Conservation (phyloP, 2,113 vertebrate species). For the Hirundichthys speculiger region DNA sequence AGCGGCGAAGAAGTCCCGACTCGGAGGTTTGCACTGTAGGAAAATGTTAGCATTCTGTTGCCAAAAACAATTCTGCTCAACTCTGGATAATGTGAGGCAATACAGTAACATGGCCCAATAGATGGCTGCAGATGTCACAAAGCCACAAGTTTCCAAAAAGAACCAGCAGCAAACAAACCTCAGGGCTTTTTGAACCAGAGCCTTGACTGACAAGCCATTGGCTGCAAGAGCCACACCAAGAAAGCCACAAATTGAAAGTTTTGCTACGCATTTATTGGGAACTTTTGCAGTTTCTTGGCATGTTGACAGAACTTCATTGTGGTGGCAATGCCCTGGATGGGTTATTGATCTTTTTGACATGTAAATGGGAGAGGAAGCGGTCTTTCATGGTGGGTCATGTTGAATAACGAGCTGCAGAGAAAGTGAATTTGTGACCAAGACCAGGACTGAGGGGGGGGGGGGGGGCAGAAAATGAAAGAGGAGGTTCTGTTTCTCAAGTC, state of each 20-base stretch:
- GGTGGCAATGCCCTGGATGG: conserved; percentile 54
- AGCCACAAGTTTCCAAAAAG: conserved; percentile 85
- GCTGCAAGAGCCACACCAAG: conserved; percentile 78
- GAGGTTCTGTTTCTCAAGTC: conserved; percentile 55
- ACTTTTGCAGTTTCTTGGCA: conserved; percentile 75
- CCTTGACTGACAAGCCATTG: conserved; percentile 80
- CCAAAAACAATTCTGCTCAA: conserved; percentile 83
- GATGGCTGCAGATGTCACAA: conserved; percentile 83
- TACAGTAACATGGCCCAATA: conserved; percentile 77
- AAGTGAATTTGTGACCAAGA: conserved; percentile 42
- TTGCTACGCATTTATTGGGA: conserved; percentile 82
- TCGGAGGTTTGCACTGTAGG: conserved; percentile 74
- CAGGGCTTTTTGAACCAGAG: conserved; percentile 76
- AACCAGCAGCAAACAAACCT: conserved; percentile 83
- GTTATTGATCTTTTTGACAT: conserved; percentile 73
- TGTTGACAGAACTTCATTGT: conserved; percentile 64
- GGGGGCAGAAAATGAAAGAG: conserved; percentile 4
- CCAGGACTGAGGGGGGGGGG: neutral
- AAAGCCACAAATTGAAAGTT: conserved; percentile 85
- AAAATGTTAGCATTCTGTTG: conserved; percentile 78
- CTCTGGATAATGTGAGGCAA: conserved; percentile 84
- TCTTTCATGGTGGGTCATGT: conserved; percentile 42
- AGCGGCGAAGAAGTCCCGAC: conserved; percentile 60
- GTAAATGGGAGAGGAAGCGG: conserved; percentile 64
- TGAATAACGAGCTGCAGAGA: conserved; percentile 66